Evolutionary conservation across 1,140 invertebrate species (phyloP).

Genomic region (Zaprionus gabonicus): DNA sequence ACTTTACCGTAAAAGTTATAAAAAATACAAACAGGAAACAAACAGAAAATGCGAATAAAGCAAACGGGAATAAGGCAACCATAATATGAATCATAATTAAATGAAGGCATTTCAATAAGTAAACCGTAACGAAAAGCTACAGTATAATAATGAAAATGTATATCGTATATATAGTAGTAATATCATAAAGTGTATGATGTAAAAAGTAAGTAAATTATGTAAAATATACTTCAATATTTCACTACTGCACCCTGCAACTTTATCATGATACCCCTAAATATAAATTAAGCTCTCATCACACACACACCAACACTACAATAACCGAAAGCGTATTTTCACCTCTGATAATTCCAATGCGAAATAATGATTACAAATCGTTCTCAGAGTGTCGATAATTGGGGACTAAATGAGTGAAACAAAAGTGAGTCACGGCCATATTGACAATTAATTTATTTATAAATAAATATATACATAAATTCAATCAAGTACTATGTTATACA

Average conservation of each 20-base stretch:
- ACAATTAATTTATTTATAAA: constrained; percentile 33
- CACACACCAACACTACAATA: constrained; percentile 11
- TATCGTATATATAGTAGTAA: not conserved
- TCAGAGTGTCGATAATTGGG: constrained; percentile 34
- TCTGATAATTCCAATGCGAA: constrained; percentile 20
- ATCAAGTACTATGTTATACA: not conserved
- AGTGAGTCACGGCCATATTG: constrained; percentile 70
- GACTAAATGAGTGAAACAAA: constrained; percentile 29
- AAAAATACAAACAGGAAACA: constrained; percentile 20
- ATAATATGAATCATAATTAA: constrained; percentile 20
- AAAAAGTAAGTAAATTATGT: too few relatives aligned
- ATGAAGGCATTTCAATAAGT: constrained; percentile 2
- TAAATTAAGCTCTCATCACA: constrained; percentile 11
- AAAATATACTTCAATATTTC: too few relatives aligned
- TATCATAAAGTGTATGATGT: not conserved
- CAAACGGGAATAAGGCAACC: constrained; percentile 9
- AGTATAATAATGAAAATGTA: not conserved
- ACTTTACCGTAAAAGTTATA: constrained; percentile 9
- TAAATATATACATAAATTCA: constrained; percentile 5
- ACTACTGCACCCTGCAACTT: constrained; percentile 1
- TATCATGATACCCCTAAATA: constrained; percentile 16
- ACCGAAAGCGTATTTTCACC: constrained; percentile 30
- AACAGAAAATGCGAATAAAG: constrained; percentile 33
- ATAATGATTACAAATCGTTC: constrained; percentile 36
- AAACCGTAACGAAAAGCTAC: not conserved